Percentiles rank a stretch among this genome's conserved stretches.
Evolutionary conservation across 2,888 invertebrate genomes (phyloP).

Genomic region (Thecocarcelia acutangulata): DNA sequence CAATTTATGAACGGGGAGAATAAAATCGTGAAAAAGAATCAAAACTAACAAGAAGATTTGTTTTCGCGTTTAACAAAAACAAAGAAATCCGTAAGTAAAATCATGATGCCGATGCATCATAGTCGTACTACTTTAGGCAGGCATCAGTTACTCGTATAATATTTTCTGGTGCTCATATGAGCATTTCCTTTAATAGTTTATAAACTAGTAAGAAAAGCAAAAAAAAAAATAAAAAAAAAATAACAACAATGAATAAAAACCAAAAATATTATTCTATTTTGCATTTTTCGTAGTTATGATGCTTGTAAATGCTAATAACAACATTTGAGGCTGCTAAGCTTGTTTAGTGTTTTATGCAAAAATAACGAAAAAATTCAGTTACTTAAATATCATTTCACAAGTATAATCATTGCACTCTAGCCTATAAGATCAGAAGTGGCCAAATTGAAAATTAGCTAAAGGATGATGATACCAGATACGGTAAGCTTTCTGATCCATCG

Average conservation of each 20-base stretch:
- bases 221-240: no score
- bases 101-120: slow-evolving; percentile 57
- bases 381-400: slow-evolving; percentile 39
- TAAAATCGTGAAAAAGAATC: slow-evolving; percentile 19
- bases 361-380: slow-evolving; percentile 21
- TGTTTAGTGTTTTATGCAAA: slow-evolving; percentile 52
- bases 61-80: slow-evolving; percentile 40
- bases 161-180: slow-evolving; percentile 30
- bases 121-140: slow-evolving; percentile 37
- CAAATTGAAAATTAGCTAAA: slow-evolving; percentile 14
- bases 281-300: slow-evolving; percentile 54
- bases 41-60: slow-evolving; percentile 37
- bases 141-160: slow-evolving; percentile 60
- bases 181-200: slow-evolving; percentile 58
- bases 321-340: slow-evolving; percentile 59
- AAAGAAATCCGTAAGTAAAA: slow-evolving; percentile 26
- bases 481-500: no score
- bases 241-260: slow-evolving; percentile 1
- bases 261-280: slow-evolving; percentile 55
- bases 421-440: slow-evolving; percentile 3
- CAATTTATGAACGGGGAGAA: slow-evolving; percentile 36
- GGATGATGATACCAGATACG: no score
- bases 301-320: slow-evolving; percentile 64
- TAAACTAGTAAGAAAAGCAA: slow-evolving; percentile 19
- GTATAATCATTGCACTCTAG: slow-evolving; percentile 9